These are phyloP conservation scores for Oreochromis mossambicus DNA, from an alignment of 2,797 vertebrate species.

Conservation along the genomic window DNA sequence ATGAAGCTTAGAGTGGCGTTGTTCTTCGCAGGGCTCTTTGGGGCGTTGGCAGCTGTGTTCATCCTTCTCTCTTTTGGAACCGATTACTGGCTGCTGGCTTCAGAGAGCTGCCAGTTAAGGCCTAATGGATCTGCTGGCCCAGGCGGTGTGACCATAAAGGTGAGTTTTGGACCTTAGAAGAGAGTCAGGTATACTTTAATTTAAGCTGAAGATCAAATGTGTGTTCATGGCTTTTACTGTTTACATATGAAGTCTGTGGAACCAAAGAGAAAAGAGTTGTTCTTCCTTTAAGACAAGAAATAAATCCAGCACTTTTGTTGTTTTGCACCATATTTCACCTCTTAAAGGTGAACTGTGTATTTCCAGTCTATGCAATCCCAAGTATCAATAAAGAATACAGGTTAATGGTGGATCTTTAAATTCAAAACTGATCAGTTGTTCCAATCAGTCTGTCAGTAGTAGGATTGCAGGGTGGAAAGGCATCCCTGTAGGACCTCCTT, in stretches of 20 bases:
- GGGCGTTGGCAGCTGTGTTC: conserved; percentile 86
- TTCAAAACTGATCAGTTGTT: conserved; percentile 10
- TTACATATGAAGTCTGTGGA: neutral
- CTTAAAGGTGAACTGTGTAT: neutral
- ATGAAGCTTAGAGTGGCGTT: conserved; percentile 91
- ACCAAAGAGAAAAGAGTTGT: neutral
- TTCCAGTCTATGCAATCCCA: neutral
- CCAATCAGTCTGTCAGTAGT: conserved; percentile 21
- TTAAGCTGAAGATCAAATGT: neutral
- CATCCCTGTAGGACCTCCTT: conserved; percentile 6
- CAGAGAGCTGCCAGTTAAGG: conserved; percentile 78
- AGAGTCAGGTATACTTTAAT: neutral
- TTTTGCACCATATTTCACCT: neutral
- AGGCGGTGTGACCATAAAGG: conserved; percentile 15
- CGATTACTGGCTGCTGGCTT: conserved; percentile 94
- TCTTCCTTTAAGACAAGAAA: neutral
- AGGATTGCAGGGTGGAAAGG: neutral
- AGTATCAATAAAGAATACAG: neutral
- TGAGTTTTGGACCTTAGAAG: conserved; percentile 23
- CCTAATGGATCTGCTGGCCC: neutral
- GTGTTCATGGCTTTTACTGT: neutral
- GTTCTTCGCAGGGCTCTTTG: conserved; percentile 94
- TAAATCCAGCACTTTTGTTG: neutral
- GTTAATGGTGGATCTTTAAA: neutral
- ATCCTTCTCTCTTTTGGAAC: conserved; percentile 94